A percentile compares a stretch with the other conserved stretches of the same genome.
Conservation (phyloP, 1,140 invertebrate species). For the Pseudobourletiella spinata region DNA sequence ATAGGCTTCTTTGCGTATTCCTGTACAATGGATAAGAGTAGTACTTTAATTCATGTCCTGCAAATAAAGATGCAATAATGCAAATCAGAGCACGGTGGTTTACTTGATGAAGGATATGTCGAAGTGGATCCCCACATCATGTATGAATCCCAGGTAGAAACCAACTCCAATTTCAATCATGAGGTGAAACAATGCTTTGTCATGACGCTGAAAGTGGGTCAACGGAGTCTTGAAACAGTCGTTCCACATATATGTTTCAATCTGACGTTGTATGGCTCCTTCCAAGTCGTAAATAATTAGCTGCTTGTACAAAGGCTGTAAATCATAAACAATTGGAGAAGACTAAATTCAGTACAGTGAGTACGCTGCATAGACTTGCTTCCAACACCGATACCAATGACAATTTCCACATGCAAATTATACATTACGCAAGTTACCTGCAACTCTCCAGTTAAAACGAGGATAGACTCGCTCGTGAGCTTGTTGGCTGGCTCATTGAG, state of each 20-base stretch:
- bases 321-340: background rate
- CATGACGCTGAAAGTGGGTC: constrained; percentile 17
- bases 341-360: no score
- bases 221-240: constrained; percentile 35
- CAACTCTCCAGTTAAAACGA: constrained; percentile 22
- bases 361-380: no score
- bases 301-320: constrained; percentile 27
- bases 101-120: constrained; percentile 33
- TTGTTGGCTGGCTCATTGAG: constrained; percentile 20
- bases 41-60: background rate
- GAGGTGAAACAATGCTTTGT: constrained; percentile 26
- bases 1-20: constrained; percentile 9
- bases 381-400: no score
- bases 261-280: constrained; percentile 16
- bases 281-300: constrained; percentile 30
- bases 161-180: constrained; percentile 33
- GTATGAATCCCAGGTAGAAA: constrained; percentile 32
- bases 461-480: constrained; percentile 22
- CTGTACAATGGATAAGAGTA: no score
- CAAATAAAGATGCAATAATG: background rate
- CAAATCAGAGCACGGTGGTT: background rate
- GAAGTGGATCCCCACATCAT: constrained; percentile 34
- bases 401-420: no score
- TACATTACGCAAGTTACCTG: no score
- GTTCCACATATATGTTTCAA: constrained; percentile 31